Evolutionary conservation across 2,113 vertebrate species (phyloP), one percentile per base, ranked within the genome.

Genomic region (Ptilorrhoa leucosticta): DNA sequence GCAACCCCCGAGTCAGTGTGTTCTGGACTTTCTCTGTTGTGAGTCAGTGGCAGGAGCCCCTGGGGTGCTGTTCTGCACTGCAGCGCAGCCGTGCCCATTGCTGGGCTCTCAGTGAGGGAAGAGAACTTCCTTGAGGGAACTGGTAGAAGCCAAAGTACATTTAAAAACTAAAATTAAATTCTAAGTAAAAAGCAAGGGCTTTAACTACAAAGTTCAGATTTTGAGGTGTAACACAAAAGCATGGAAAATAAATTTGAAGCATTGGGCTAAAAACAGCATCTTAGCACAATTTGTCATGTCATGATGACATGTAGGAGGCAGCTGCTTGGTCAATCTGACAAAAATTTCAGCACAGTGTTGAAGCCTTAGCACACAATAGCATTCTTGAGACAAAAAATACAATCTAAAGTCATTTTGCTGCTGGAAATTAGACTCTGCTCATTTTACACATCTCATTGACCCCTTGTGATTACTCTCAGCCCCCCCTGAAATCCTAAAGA

Each of bases 1-100:
- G 1, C 47, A 90, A 0, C 35, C 27, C 18, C 24, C 76, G 6
- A 1, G 31, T 3, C 3, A 2, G 17, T 4, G 15, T 44, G n/a
- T 11, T 69, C 27, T 73, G 75, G 17, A 7, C 19, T 64, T 50
- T n/a, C n/a, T n/a, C n/a, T 40, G 57, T 0, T 40, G 40, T 35
- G 47, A 66, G 28, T 18, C 54, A 72, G 33, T 39, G 61, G 7
- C 13, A 5, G 0, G 2, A 83, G 40, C 7, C 51, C 22, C 35
- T 56, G 76, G 10, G 15, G 18, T 17, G 48, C 10, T 66, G 35
- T 7, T 51, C 42, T 30, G 87, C 80, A 15, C 51, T 33, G n/a
- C 45, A 11, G 5, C 5, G n/a, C 17, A 35, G 37, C 37, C 4
- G 0, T 37, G 24, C n/a, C 78, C 39, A 5, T 64, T 47, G 26